Base-by-base conservation (phyloP, 2,797 vertebrate genomes). In the Scolopax rusticola region DNA sequence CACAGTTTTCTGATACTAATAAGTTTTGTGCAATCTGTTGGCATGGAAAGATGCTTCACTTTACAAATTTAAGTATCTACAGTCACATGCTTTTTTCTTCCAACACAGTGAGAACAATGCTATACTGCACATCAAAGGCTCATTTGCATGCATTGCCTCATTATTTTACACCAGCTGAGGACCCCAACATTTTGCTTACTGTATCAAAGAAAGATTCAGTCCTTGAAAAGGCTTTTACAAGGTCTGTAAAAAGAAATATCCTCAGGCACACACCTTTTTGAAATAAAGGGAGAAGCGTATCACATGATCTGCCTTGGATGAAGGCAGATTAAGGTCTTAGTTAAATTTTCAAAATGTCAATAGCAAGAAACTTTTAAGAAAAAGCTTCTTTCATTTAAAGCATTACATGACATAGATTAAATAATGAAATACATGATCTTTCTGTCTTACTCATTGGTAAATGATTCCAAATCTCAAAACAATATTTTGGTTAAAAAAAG, bases 121-220 rank as follows among this genome's bases (percentile, higher is more conserved):
- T 75, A 32, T 43, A 50, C 45, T 32, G 38, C 48, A 92, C n/a
- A 94, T 86, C 84, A 92, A 94, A 96, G 30, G 19, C 41, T 86
- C 67, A 40, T 93, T 89, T 84, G 36, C 54, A 64, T 84, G 57
- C 23, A 59, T 12, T 74, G 38, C 64, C 63, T 96, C 82, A 93
- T 96, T 96, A 96, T 96, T 89, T 75, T 77, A 21, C 64, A 81
- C 80, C 47, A 87, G 16, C 79, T 84, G 61, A 97, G 61, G 20
- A 33, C 74, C 87, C 60, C 43, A 64, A 53, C 6, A 9, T 93
- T 93, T 90, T 89, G 40, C 89, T 94, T 73, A 73, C 36, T 65
- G 15, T 73, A 73, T 71, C 41, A 47, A 92, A 76, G 80, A 85
- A 91, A 75, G 33, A 60, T 54, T 36, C 45, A 61, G 41, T 32